Base-by-base conservation (phyloP, 2,113 vertebrate genomes). In the Pimephales promelas region DNA sequence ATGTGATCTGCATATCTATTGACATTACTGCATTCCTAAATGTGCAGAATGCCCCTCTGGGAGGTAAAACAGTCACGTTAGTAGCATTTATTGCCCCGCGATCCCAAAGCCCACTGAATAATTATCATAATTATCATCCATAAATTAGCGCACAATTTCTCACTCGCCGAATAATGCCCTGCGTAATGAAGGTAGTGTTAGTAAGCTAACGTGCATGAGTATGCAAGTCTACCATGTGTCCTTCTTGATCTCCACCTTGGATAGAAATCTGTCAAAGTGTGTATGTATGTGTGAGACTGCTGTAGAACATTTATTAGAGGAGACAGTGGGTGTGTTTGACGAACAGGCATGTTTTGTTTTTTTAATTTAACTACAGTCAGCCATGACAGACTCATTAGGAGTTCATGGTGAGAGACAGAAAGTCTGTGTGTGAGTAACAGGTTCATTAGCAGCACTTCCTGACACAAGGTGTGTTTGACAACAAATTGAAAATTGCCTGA, bases 371-470 rank as follows among this genome's bases (percentile, higher is more conserved):
- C 31, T 86, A 84, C 84, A 88, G 87, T 88, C 64, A 82, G 89
- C 83, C 85, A 66, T 89, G 90, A 90, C 91, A 85, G 90, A 86
- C 92, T 94, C 90, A 91, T 94, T 93, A 94, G 81, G 79, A 77
- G 10, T 66, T 88, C 86, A 90, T 89, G 89, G 87, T 92, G 87
- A 87, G 86, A 54, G 16, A 36, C 64, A 79, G 61, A 54, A 16
- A 59, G 3, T 79, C 79, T 73, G 61, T 74, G 24, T 57, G 54
- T 78, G 47, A 79, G 82, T 79, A 79, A 81, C 84, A 81, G 84
- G 73, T 82, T 86, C 64, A 82, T 86, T 84, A 86, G 40, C 82
- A 74, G 47, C 22, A 16, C 3, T 64, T 56, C 66, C 61, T 86
- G 64, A 82, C 64, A 61, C 22, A 43, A 81, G 72, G 24, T 86